Evolutionary conservation across 64 coral and sea anemone species (phyloP), one percentile per base, ranked within the genome.

Genomic region (Hydrozoanthus tunicans): DNA sequence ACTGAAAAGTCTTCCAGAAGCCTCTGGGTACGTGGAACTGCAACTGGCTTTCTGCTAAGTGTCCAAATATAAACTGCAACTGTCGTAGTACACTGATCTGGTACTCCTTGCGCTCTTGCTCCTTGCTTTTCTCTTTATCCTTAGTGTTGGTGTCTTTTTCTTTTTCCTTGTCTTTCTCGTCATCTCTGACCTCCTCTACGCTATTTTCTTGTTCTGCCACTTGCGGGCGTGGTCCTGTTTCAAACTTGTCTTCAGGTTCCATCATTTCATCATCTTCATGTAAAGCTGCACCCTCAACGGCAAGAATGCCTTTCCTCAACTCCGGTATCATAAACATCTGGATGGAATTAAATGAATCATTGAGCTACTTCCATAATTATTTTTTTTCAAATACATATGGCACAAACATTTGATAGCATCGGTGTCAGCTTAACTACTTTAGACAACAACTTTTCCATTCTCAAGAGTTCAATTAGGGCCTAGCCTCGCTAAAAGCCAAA

Each of bases 1-100:
- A 98, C 96, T 98, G 93, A 92, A 98, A 98, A 1, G 96, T 95
- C 57, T 98, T 98, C 96, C 96, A 98, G 54, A 98, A 93, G 63
- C 96, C 96, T 91, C 95, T 90, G 15, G 96, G 96, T 5, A 98
- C 93, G 51, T 98, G 94, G 71, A 95, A 98, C 89, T 98, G 96
- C 3, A 98, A 66, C 86, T 98, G 94, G 78, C 96, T 98, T 26
- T 98, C 90, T 56, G 94, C 91, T n/a, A 98, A 76, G 71, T 98
- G 96, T 68, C 96, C 96, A 90, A 98, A 98, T 20, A 98, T 98
- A 43, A 95, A 98, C 90, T 98, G 96, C 53, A 98, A 77, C 76
- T 98, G 96, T 58, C 90, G 81, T 6, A 98, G 77, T 43, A 98
- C 92, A 58, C 73, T 89, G 25, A 95, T 84, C 80, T 95, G 96